A percentile compares a stretch with the other conserved stretches of the same genome.
Conservation (phyloP, 2,888 invertebrate species). For the Hemistola chrysoprasaria region DNA sequence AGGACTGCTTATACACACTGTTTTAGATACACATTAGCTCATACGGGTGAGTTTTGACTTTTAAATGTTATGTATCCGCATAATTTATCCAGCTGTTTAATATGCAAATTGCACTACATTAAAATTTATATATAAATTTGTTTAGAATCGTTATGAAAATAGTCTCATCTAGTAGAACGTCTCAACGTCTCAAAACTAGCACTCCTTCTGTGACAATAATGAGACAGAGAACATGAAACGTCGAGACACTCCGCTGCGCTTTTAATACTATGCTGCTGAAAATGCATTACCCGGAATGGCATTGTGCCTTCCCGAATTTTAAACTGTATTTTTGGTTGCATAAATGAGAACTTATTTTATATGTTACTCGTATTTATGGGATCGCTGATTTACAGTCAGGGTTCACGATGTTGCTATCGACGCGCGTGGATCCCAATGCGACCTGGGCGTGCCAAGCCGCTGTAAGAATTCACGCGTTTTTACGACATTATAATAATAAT, state of each 20-base stretch:
- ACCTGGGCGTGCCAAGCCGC: slow-evolving; percentile 53
- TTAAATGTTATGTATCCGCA: too few species aligned
- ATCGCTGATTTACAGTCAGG: slow-evolving; percentile 45
- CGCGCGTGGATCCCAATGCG: slow-evolving; percentile 75
- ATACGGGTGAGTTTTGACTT: too few species aligned
- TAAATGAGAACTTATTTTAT: slow-evolving; percentile 32
- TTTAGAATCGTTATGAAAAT: slow-evolving; percentile 40
- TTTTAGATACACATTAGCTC: too few species aligned
- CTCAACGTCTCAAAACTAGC: slow-evolving; percentile 37
- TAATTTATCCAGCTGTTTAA: too few species aligned
- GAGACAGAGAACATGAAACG: slow-evolving; percentile 51
- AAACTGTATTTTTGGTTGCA: too few species aligned
- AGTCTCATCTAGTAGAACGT: slow-evolving; percentile 31
- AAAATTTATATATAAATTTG: slow-evolving; percentile 33
- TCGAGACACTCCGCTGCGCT: slow-evolving; percentile 43
- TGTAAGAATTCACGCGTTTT: slow-evolving; percentile 75
- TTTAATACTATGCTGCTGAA: slow-evolving; percentile 42
- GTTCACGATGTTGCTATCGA: slow-evolving; percentile 69
- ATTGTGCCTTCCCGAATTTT: too few species aligned
- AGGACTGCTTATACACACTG: slow-evolving; percentile 37
- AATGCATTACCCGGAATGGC: slow-evolving; percentile 48
- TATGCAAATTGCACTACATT: slow-evolving; percentile 19
- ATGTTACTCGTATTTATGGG: slow-evolving; percentile 28
- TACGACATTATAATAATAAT: slow-evolving; percentile 58
- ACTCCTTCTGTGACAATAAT: slow-evolving; percentile 52